Base-by-base conservation (phyloP, 2,888 invertebrate species). In the Protodeltote pygarga region DNA sequence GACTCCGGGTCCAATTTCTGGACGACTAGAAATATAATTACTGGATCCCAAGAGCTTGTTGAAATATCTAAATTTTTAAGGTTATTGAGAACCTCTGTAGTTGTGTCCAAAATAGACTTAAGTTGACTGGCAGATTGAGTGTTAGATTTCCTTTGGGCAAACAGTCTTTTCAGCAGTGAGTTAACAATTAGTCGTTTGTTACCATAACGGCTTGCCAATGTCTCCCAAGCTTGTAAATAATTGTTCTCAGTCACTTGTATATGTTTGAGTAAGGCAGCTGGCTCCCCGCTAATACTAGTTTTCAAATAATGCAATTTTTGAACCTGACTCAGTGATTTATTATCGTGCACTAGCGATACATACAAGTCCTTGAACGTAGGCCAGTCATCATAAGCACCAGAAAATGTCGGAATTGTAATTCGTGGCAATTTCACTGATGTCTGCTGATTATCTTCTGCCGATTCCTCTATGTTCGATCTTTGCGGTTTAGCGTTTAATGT, bases 1-100 rank as follows among this genome's bases (percentile, higher is more conserved):
- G n/a, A n/a, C n/a, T n/a, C n/a, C n/a, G n/a, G 24, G 44, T 71
- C 69, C 25, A 67, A 21, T 29, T 62, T 69, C 39, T 67, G 64
- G 4, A 45, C 49, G 0, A 63, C 29, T 5, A 68, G 35, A 57
- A 51, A 65, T 51, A 66, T 60, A 13, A 65, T 53, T 13, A 66
- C 6, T 14, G 49, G 54, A 47, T 52, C 54, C 54, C 49, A 49
- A 17, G 34, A 28, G 3, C 40, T 28, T 3, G 23, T 28, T 3
- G 19, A 2, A 15, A 49, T 24, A 3, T 49, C 16, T 13, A 44
- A 23, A 15, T 32, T 41, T 20, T 13, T 13, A 8, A 41, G 15
- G 3, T 1, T 25, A 8, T 41, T 14, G 9, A 32, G 3, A 14
- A 17, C 24, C 8, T 50, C 49, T 1, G 28, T 38, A 1, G 42